These are phyloP conservation scores for Adela reaumurella DNA, from an alignment of 2,888 invertebrate genomes.

Conservation along the genomic window DNA sequence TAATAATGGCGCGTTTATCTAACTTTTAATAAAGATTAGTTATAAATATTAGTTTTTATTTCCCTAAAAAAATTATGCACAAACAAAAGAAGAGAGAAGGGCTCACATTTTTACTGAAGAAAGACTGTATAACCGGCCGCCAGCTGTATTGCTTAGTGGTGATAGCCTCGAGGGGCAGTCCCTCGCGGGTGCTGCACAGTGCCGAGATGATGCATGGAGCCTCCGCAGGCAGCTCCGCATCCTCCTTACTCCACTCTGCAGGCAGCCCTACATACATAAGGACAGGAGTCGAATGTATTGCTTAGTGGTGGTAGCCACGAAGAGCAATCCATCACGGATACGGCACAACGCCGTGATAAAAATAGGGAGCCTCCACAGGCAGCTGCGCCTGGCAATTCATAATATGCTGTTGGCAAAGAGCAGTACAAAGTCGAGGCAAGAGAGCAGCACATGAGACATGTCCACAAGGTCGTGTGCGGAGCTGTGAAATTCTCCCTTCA, in stretches of 20 bases:
- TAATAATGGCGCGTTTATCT: no score
- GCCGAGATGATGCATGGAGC: slow-evolving; percentile 80
- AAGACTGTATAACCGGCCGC: slow-evolving; percentile 71
- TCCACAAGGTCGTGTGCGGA: slow-evolving; percentile 92
- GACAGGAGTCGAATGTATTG: slow-evolving; percentile 86
- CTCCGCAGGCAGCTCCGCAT: slow-evolving; percentile 57
- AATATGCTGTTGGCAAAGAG: no score
- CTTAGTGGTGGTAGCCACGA: slow-evolving; percentile 89
- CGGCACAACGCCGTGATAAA: slow-evolving; percentile 79
- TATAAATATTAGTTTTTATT: no score
- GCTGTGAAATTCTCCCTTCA: slow-evolving; percentile 81
- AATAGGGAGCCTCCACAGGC: slow-evolving; percentile 71
- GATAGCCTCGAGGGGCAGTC: slow-evolving; percentile 82
- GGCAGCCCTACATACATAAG: slow-evolving; percentile 65
- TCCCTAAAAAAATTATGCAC: no score
- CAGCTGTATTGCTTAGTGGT: slow-evolving; percentile 87
- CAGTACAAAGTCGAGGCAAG: slow-evolving; percentile 90
- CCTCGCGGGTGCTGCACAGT: slow-evolving; percentile 78
- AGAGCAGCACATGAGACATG: slow-evolving; percentile 87
- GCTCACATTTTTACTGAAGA: slow-evolving; percentile 67
- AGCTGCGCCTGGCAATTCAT: no score
- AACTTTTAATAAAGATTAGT: no score
- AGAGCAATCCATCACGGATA: slow-evolving; percentile 74
- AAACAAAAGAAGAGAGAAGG: no score
- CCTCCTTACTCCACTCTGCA: slow-evolving; percentile 59